Conservation (phyloP, 1,140 invertebrate genomes). For the Fopius arisanus region DNA sequence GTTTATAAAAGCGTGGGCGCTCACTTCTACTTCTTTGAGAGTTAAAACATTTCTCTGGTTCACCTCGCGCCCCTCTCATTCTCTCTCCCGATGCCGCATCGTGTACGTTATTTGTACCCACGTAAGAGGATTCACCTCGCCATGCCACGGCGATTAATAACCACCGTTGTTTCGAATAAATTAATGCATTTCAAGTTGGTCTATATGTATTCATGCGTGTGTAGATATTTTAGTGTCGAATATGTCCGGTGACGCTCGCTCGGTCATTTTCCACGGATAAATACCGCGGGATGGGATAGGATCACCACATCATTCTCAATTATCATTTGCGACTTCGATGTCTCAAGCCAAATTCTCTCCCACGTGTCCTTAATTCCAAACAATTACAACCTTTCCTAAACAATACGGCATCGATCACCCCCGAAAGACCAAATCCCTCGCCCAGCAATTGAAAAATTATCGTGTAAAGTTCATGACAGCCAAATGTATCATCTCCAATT, state of each 20-base stretch:
- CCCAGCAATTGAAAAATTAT: background rate
- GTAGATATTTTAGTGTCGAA: too few relatives aligned
- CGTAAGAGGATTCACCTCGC: conserved; percentile 55
- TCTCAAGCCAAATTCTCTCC: too few relatives aligned
- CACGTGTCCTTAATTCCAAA: too few relatives aligned
- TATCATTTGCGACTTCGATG: too few relatives aligned
- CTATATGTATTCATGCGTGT: background rate
- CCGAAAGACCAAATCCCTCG: too few relatives aligned
- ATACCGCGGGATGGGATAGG: too few relatives aligned
- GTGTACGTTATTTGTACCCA: conserved; percentile 65
- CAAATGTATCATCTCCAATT: background rate
- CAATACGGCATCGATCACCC: too few relatives aligned
- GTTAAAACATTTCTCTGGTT: conserved; percentile 65
- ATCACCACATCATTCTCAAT: too few relatives aligned
- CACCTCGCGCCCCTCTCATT: conserved; percentile 43
- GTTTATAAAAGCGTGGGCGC: conserved; percentile 23
- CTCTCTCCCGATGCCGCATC: conserved; percentile 40
- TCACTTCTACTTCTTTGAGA: conserved; percentile 35
- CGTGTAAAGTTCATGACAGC: background rate
- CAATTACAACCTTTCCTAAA: too few relatives aligned
- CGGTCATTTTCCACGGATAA: too few relatives aligned
- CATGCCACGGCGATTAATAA: conserved; percentile 60
- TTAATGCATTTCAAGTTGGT: conserved; percentile 55
- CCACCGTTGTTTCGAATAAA: conserved; percentile 62
- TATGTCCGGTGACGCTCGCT: too few relatives aligned